Evolutionary conservation across 2,888 invertebrate species (phyloP).

Genomic region (Camptogramma bilineatum): DNA sequence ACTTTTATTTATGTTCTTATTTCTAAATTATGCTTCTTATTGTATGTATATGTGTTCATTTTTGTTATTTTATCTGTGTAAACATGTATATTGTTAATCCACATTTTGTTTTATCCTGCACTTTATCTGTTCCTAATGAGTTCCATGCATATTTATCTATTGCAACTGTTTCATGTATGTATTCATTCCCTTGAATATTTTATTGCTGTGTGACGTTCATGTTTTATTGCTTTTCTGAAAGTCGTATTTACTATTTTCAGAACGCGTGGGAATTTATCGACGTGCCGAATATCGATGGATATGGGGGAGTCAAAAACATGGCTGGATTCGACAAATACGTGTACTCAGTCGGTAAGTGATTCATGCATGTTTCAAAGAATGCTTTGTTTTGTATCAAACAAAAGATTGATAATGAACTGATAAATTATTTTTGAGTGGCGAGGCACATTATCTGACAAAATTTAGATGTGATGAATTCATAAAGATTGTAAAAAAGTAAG

Average conservation of each 20-base stretch:
- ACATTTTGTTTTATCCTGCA: slow-evolving; percentile 34
- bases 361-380: slow-evolving; percentile 35
- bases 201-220: slow-evolving; percentile 7
- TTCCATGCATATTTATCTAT: slow-evolving; percentile 24
- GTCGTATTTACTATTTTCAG: slow-evolving; percentile 67
- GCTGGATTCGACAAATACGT: slow-evolving; percentile 87
- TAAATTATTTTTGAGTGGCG: not conserved
- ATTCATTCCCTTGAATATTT: slow-evolving; percentile 13
- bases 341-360: slow-evolving; percentile 70
- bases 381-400: not conserved
- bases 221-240: slow-evolving; percentile 17
- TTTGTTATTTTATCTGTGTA: slow-evolving; percentile 22
- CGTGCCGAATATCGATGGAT: slow-evolving; percentile 69
- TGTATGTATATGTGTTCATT: slow-evolving; percentile 26
- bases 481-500: too few species aligned
- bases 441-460: not conserved
- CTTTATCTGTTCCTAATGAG: slow-evolving; percentile 24
- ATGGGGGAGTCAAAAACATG: slow-evolving; percentile 82
- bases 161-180: slow-evolving; percentile 12
- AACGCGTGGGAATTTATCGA: slow-evolving; percentile 86
- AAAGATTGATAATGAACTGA: not conserved
- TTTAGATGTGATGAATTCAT: not conserved
- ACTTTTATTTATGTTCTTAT: slow-evolving; percentile 23
- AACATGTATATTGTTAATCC: slow-evolving; percentile 26
- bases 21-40: slow-evolving; percentile 22